Conservation (phyloP, 2,888 invertebrate species). For the Parapristionchus giblindavisi region DNA sequence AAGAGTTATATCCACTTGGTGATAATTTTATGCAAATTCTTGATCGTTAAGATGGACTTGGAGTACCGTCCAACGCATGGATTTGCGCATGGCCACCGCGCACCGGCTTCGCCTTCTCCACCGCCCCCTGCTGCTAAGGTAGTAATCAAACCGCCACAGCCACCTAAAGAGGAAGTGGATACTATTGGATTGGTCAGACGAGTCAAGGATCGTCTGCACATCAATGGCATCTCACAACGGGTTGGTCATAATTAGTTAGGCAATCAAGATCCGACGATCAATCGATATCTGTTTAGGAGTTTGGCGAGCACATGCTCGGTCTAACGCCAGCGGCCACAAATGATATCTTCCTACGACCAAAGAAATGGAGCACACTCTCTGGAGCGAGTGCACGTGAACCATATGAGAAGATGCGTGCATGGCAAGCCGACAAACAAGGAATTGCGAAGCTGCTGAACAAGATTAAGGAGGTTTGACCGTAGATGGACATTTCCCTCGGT, state of each 20-base stretch:
- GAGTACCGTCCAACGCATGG: too few species aligned
- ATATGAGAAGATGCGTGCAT: slow-evolving; percentile 45
- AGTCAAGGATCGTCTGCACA: slow-evolving; percentile 72
- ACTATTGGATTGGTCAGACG: slow-evolving; percentile 89
- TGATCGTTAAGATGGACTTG: too few species aligned
- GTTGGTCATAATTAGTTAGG: slow-evolving; percentile 71
- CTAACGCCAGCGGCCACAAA: slow-evolving; percentile 89
- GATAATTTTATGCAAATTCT: too few species aligned
- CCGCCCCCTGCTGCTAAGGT: too few species aligned
- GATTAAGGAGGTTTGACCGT: slow-evolving; percentile 35
- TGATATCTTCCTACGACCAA: slow-evolving; percentile 94
- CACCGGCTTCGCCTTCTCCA: too few species aligned
- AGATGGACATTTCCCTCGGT: neutral
- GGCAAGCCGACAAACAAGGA: slow-evolving; percentile 46
- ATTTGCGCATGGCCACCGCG: too few species aligned
- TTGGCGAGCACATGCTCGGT: slow-evolving; percentile 92
- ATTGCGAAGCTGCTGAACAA: slow-evolving; percentile 41
- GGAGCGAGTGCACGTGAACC: slow-evolving; percentile 73
- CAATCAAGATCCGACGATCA: neutral
- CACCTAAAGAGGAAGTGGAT: slow-evolving; percentile 95
- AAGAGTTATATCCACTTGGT: too few species aligned
- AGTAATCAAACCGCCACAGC: too few species aligned
- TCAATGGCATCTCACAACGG: slow-evolving; percentile 84
- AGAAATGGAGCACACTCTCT: slow-evolving; percentile 98
- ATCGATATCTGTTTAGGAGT: neutral